Conservation (phyloP, 1,140 invertebrate species). For the Eumaeus atala region DNA sequence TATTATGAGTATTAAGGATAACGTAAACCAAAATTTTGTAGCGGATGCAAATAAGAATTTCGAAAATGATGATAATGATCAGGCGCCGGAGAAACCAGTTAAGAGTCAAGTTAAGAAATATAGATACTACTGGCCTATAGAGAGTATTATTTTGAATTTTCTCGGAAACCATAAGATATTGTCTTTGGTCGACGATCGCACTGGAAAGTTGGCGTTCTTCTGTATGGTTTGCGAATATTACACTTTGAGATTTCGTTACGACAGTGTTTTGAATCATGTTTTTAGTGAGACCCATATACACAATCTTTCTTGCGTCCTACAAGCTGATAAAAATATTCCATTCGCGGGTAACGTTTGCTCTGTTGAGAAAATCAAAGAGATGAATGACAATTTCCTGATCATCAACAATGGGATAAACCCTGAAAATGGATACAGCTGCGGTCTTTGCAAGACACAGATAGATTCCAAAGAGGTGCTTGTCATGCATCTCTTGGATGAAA, state of each 20-base stretch:
- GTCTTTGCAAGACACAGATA: slow-evolving; percentile 43
- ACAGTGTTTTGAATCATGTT: slow-evolving; percentile 60
- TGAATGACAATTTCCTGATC: slow-evolving; percentile 53
- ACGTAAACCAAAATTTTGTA: slow-evolving; percentile 62
- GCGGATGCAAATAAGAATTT: slow-evolving; percentile 56
- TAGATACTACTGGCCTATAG: slow-evolving; percentile 62
- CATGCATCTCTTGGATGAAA: slow-evolving; percentile 59
- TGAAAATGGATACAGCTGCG: slow-evolving; percentile 34
- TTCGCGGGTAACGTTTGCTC: slow-evolving; percentile 37
- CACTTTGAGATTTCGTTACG: slow-evolving; percentile 59
- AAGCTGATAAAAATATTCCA: slow-evolving; percentile 52
- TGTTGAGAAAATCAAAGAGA: slow-evolving; percentile 50
- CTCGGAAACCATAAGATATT: slow-evolving; percentile 56
- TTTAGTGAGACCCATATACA: slow-evolving; percentile 60
- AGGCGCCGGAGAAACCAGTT: slow-evolving; percentile 43
- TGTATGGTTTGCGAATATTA: slow-evolving; percentile 66
- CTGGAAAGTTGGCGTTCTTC: slow-evolving; percentile 62
- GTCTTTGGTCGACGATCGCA: slow-evolving; percentile 58
- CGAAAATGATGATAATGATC: slow-evolving; percentile 58
- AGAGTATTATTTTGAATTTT: slow-evolving; percentile 47
- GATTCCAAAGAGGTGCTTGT: slow-evolving; percentile 43
- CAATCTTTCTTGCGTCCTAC: slow-evolving; percentile 53
- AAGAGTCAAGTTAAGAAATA: slow-evolving; percentile 62
- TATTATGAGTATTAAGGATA: slow-evolving; percentile 67
- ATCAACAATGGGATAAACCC: slow-evolving; percentile 30